phyloP scores from a whole-genome alignment of 2,113 vertebrate species.

The Gavia stellata region DNA sequence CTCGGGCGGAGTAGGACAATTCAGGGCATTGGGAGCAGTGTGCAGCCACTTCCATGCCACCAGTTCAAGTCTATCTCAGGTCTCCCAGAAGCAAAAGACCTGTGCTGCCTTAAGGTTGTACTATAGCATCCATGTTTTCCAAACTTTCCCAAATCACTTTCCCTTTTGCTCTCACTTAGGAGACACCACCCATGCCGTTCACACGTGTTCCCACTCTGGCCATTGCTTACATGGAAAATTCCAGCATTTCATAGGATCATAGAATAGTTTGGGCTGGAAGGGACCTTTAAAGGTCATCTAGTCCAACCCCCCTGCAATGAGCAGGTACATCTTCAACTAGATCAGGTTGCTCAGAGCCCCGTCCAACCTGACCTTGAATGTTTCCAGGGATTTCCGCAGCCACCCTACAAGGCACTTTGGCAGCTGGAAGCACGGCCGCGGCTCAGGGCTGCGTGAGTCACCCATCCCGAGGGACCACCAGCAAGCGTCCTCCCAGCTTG shows the following conservation, averaged over 20 bases:
- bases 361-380: no score
- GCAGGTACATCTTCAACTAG: no score
- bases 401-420: background rate
- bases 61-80: background rate
- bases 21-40: background rate
- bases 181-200: background rate
- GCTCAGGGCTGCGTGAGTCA: background rate
- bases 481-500: background rate
- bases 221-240: background rate
- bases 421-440: background rate
- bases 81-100: background rate
- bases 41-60: background rate
- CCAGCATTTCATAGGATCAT: background rate
- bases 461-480: background rate
- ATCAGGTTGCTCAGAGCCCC: no score
- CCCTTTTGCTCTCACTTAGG: background rate
- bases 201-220: accelerated
- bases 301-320: no score
- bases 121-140: background rate
- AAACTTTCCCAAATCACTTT: background rate
- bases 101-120: background rate
- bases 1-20: background rate
- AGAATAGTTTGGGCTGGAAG: no score
- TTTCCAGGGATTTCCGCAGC: background rate
- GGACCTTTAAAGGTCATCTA: no score